Base-by-base conservation (phyloP, 92 coral and sea anemone species). In the Palythoa grandiflora region DNA sequence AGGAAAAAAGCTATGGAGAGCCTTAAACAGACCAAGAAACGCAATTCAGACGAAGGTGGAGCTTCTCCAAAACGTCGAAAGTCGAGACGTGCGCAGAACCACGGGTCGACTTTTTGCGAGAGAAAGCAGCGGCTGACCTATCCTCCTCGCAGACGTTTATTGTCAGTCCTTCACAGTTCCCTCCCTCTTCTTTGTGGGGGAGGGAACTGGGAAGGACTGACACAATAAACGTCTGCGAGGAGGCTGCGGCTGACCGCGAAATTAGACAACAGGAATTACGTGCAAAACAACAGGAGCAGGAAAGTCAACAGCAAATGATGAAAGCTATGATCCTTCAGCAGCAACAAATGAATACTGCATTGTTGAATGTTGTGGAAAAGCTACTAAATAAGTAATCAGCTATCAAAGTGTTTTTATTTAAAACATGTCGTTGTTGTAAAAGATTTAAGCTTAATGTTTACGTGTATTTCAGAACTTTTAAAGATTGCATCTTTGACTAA, bases 1-100 rank as follows among this genome's bases (percentile, higher is more conserved):
- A 59, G 80, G 44, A 84, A 72, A 84, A 85, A 85, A 52, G 88
- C 81, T 4, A 73, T 85, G 81, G 88, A 85, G 72, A 85, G 88
- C 73, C 88, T 85, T 73, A 28, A 28, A 28, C 0, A 28, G 28
- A 28, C 28, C 28, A 28, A 28, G 28, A 28, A 28, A 28, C 28
- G 28, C 28, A 28, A 28, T 28, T 28, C 28, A 28, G 28, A 28
- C 28, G 28, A 28, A 28, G 28, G 28, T 28, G 28, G 28, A 28
- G 28, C 28, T 28, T 28, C 28, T 28, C 28, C 28, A 28, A 28
- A 28, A 28, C 28, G 28, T 28, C 28, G 28, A 28, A 28, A 28
- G 28, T 28, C 28, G 28, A 28, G 28, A 28, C 0, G 28, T 28
- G 28, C 28, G 28, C 28, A 28, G 28, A 28, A 28, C 28, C 28